These are phyloP conservation scores for Meleagris gallopavo DNA, from an alignment of 2,113 vertebrate genomes.

Conservation along the genomic window DNA sequence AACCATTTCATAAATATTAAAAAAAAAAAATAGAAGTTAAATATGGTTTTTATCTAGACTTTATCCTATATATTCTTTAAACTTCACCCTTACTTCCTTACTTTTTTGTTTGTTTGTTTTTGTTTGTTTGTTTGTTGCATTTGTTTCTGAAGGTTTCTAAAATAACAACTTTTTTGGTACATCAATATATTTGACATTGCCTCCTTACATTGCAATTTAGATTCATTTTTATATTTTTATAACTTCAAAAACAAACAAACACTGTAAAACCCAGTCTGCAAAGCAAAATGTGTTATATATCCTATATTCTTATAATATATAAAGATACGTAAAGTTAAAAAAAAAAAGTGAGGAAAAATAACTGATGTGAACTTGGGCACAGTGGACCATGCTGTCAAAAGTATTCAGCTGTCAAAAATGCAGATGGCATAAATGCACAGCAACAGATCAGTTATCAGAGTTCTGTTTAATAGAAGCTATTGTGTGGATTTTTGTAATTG, in stretches of 20 bases:
- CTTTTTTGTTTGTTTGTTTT: background rate
- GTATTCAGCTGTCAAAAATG: slow-evolving; percentile 70
- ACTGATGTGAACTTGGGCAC: slow-evolving; percentile 49
- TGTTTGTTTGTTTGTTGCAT: background rate
- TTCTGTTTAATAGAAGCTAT: background rate
- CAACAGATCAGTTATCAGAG: slow-evolving; percentile 28
- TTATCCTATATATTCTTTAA: background rate
- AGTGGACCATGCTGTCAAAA: slow-evolving; percentile 64
- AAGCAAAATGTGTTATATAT: slow-evolving; percentile 1
- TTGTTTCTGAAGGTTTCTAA: slow-evolving; percentile 1
- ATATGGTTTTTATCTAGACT: background rate
- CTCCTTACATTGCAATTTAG: background rate
- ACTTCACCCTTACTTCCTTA: background rate
- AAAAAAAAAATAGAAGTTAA: background rate
- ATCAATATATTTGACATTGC: background rate
- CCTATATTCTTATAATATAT: slow-evolving; percentile 15
- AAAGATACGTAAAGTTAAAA: background rate
- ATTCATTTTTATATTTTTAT: background rate
- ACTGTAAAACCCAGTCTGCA: background rate
- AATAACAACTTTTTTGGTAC: background rate
- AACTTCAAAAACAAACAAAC: background rate
- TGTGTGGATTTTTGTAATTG: background rate
- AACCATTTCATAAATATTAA: background rate
- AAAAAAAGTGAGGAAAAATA: background rate
- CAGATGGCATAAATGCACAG: slow-evolving; percentile 67